A percentile compares a stretch with the other conserved stretches of the same genome.
These are phyloP conservation scores for Triplophysa siluroides DNA, from an alignment of 2,113 vertebrate genomes.

Conservation along the genomic window DNA sequence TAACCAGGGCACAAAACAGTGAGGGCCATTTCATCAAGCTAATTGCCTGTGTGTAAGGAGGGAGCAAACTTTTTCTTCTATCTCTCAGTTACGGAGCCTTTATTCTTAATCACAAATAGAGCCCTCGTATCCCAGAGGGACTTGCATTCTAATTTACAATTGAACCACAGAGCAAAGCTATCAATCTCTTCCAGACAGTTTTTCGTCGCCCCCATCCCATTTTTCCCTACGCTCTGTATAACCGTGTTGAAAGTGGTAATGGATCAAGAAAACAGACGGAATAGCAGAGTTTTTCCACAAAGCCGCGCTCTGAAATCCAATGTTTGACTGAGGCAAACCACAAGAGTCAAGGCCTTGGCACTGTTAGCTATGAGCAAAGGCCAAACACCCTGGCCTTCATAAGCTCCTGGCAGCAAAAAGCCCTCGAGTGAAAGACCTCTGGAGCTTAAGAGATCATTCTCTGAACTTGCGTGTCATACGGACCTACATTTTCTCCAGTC, in stretches of 20 bases:
- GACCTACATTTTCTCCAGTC: slow-evolving; percentile 30
- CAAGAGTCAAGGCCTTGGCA: slow-evolving; percentile 43
- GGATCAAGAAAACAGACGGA: slow-evolving; percentile 71
- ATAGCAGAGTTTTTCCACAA: slow-evolving; percentile 53
- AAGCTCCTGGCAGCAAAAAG: slow-evolving; percentile 39
- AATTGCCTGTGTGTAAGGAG: slow-evolving; percentile 96
- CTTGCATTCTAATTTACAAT: slow-evolving; percentile 99
- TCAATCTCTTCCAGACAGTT: slow-evolving; percentile 95
- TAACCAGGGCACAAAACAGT: slow-evolving; percentile 81
- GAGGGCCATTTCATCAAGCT: slow-evolving; percentile 95
- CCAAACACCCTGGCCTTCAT: slow-evolving; percentile 50
- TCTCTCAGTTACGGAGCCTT: slow-evolving; percentile 94
- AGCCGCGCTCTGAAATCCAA: slow-evolving; percentile 22
- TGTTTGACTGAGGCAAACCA: slow-evolving; percentile 27
- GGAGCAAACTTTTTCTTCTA: slow-evolving; percentile 93
- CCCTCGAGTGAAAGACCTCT: slow-evolving; percentile 34
- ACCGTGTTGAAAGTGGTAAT: slow-evolving; percentile 87
- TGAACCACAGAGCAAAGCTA: slow-evolving; percentile 99
- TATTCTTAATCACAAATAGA: slow-evolving; percentile 99
- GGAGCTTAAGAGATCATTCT: slow-evolving; percentile 42
- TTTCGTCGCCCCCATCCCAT: slow-evolving; percentile 68
- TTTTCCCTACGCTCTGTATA: slow-evolving; percentile 79
- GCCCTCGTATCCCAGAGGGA: slow-evolving; percentile 90
- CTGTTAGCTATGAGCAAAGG: slow-evolving; percentile 42
- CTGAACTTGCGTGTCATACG: slow-evolving; percentile 19